Base-by-base conservation (phyloP, 2,888 invertebrate species). In the Emmelina monodactyla region DNA sequence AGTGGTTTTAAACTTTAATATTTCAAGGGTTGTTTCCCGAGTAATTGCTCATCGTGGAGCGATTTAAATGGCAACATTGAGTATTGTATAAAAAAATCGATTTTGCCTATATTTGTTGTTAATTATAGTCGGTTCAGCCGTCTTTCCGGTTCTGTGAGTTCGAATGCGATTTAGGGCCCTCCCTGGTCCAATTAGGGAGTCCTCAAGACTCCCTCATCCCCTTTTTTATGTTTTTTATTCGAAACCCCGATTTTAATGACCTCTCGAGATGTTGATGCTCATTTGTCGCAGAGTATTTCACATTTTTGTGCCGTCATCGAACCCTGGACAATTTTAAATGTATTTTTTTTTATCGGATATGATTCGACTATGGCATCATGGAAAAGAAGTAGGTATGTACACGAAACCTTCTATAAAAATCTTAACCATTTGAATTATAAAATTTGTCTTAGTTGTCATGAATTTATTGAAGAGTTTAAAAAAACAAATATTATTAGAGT, bases 81-180 rank as follows among this genome's bases (percentile, higher is more conserved):
- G 55, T 46, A 52, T 45, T 50, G 50, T 42, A 47, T 47, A 49
- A 56, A 67, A 67, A 69, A 71, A 75, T 76, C 78, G 75, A 78
- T 78, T 73, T 65, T 67, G 11, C 25, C 73, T 78, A 78, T 73
- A 79, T 79, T 78, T 78, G 78, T 76, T 75, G 76, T 78, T 78
- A 78, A 79, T 79, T 78, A 79, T 75, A 62, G 67, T 64, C 71
- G 71, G 71, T 68, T 69, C 67, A 71, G 68, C 69, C 71, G 75
- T 66, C 75, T 70, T 79, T 79, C 73, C 79, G 78, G 78, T 63
- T 72, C 64, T 62, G 61, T 70, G 65, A 67, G 54, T 62, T 62
- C 67, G 70, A 79, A 79, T 78, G 62, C 71, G 76, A 76, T 79
- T 76, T 70, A 58, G 73, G 69, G 63, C 72, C 72, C 78, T n/a